Evolutionary conservation across 2,888 invertebrate genomes (phyloP).

Genomic region (Drosophila lutescens): DNA sequence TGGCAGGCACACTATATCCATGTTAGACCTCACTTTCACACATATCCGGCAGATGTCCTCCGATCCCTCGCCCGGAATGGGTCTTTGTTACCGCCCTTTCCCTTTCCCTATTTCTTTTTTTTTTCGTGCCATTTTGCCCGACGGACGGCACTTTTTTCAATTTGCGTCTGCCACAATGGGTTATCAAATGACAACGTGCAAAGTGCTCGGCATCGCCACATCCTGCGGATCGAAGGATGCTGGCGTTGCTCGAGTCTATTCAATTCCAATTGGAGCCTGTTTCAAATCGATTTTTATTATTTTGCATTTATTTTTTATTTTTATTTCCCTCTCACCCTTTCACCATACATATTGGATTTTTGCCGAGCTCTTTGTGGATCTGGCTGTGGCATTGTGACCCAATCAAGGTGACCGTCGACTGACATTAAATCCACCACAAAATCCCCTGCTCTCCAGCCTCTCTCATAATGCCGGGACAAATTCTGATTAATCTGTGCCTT

Average conservation of each 20-base stretch:
- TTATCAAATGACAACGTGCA: slow-evolving; percentile 80
- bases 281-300: slow-evolving; percentile 78
- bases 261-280: slow-evolving; percentile 78
- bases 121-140: slow-evolving; percentile 45
- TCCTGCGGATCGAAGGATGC: slow-evolving; percentile 48
- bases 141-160: slow-evolving; percentile 63
- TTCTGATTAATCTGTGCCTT: slow-evolving; percentile 58
- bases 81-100: slow-evolving; percentile 19
- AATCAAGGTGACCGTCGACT: slow-evolving; percentile 46
- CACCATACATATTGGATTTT: slow-evolving; percentile 12
- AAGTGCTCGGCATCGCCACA: slow-evolving; percentile 55
- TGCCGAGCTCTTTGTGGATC: slow-evolving; percentile 27
- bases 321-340: slow-evolving; percentile 5
- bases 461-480: slow-evolving; percentile 37
- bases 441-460: slow-evolving; percentile 16
- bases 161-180: slow-evolving; percentile 77
- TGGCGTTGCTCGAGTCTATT: slow-evolving; percentile 58
- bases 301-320: slow-evolving; percentile 54
- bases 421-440: slow-evolving; percentile 43
- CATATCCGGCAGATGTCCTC: slow-evolving; percentile 51
- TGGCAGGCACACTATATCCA: slow-evolving; percentile 24
- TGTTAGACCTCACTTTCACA: slow-evolving; percentile 64
- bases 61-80: slow-evolving; percentile 21
- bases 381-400: slow-evolving; percentile 28
- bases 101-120: not conserved